These are phyloP conservation scores for Pteruthius melanotis DNA, from an alignment of 2,113 vertebrate genomes.

Conservation along the genomic window DNA sequence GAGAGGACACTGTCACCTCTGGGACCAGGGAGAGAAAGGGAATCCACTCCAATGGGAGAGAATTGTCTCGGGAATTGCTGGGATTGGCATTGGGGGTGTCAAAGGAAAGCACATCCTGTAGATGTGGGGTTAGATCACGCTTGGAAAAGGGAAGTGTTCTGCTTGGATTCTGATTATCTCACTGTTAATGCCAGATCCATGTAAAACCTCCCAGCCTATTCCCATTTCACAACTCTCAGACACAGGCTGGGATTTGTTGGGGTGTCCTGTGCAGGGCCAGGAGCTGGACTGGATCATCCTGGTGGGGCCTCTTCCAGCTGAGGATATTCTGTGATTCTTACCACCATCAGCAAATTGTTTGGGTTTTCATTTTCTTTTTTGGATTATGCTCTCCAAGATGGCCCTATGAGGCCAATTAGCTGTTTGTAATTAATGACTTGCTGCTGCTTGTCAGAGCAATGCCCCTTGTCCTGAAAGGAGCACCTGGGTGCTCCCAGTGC, in stretches of 20 bases:
- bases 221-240: neutral
- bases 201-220: neutral
- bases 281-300: neutral
- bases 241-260: neutral
- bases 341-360: neutral
- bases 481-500: neutral
- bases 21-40: neutral
- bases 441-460: neutral
- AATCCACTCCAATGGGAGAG: accelerated
- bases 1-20: neutral
- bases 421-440: neutral
- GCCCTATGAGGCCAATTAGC: neutral
- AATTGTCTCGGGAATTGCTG: neutral
- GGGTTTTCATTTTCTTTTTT: neutral
- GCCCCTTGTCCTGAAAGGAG: neutral
- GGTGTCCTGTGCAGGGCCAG: neutral
- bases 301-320: neutral
- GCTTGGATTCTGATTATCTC: neutral
- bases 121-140: neutral
- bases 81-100: neutral
- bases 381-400: neutral
- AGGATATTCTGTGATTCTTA: neutral
- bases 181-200: too few species aligned
- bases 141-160: neutral
- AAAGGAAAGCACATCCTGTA: neutral